A percentile compares a stretch with the other conserved stretches of the same genome.
These are phyloP conservation scores for Osmerus eperlanus DNA, from an alignment of 2,113 vertebrate genomes.

Conservation along the genomic window DNA sequence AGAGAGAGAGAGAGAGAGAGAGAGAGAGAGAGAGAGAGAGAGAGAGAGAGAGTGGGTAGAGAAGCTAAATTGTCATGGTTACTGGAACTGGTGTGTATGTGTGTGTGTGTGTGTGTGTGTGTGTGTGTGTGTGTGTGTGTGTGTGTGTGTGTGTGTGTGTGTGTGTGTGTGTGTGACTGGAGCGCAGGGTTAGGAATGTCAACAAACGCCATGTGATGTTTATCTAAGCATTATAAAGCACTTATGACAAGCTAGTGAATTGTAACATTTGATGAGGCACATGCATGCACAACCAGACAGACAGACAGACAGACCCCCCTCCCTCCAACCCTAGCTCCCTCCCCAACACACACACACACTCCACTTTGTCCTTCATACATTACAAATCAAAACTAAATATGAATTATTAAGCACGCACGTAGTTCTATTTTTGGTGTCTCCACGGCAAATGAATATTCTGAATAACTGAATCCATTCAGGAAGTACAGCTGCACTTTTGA, in stretches of 20 bases:
- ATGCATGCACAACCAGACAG: neutral
- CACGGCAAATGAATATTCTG: neutral
- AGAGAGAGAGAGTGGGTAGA: conserved; percentile 59
- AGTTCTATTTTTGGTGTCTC: neutral
- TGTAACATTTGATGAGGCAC: neutral
- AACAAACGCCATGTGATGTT: conserved; percentile 56
- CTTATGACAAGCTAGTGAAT: neutral
- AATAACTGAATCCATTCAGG: neutral
- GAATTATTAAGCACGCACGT: neutral
- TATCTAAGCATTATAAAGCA: conserved; percentile 25
- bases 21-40: conserved; percentile 54
- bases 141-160: conserved; percentile 9
- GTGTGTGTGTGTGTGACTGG: conserved; percentile 1
- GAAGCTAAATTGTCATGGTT: conserved; percentile 66
- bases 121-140: conserved; percentile 24
- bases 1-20: conserved; percentile 52
- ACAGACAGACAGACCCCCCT: neutral
- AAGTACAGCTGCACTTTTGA: neutral
- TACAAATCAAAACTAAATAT: neutral
- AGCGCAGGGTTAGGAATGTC: conserved; percentile 37
- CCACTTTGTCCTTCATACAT: neutral
- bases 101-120: conserved; percentile 17
- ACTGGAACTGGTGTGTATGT: conserved; percentile 43
- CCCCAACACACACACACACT: neutral
- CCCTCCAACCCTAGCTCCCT: neutral